Conservation (phyloP, 2,797 vertebrate genomes). For the Syncerus caffer region DNA sequence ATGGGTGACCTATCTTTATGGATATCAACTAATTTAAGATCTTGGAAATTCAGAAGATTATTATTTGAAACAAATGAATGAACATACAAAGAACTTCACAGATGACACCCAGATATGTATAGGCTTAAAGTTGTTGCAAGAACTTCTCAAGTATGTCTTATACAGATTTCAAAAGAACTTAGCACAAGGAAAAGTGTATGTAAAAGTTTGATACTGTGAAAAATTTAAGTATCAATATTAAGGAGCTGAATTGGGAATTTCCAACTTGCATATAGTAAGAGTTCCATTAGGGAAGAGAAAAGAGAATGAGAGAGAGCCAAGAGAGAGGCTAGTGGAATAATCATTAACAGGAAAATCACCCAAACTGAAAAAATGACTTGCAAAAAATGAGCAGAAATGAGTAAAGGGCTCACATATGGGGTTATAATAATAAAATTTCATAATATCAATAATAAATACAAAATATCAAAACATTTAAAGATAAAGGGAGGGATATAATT, state of each 20-base stretch:
- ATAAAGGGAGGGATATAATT: background rate
- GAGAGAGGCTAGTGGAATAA: background rate
- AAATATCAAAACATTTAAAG: background rate
- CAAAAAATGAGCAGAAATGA: background rate
- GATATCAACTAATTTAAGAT: background rate
- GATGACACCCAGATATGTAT: background rate
- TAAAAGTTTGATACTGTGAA: background rate
- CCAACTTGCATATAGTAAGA: background rate
- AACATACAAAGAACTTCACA: background rate
- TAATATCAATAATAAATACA: background rate
- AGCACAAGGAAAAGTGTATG: background rate
- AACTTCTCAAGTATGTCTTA: background rate
- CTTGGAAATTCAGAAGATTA: background rate
- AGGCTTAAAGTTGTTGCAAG: background rate
- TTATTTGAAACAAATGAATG: background rate
- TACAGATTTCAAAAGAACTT: background rate
- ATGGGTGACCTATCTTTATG: background rate
- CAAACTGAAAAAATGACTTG: background rate
- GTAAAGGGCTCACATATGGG: background rate
- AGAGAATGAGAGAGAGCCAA: background rate
- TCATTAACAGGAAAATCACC: background rate
- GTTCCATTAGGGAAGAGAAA: background rate
- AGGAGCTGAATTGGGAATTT: background rate
- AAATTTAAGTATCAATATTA: background rate
- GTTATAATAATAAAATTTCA: background rate